These are phyloP conservation scores for Upupa epops DNA, from an alignment of 2,113 vertebrate species.

Conservation along the genomic window DNA sequence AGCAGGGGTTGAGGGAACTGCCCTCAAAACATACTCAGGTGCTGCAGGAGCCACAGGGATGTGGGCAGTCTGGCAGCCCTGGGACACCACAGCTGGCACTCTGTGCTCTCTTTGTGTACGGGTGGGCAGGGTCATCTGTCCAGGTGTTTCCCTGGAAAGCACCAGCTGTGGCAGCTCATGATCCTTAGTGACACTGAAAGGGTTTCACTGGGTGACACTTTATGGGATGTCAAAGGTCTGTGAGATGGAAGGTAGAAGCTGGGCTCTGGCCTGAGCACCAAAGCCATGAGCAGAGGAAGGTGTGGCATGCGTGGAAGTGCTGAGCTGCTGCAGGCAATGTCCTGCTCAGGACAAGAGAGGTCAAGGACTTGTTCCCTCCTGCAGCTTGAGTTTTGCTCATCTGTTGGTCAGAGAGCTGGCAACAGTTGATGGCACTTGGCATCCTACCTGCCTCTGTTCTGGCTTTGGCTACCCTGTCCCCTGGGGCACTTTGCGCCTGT, in stretches of 20 bases:
- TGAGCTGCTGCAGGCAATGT: background rate
- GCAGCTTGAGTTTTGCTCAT: background rate
- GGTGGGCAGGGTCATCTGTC: background rate
- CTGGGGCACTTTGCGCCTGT: background rate
- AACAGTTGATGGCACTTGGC: background rate
- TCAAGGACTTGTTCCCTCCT: background rate
- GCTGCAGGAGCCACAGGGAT: fast-evolving
- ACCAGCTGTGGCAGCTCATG: fast-evolving
- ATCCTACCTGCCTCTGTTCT: fast-evolving
- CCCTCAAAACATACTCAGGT: fast-evolving
- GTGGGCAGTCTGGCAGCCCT: background rate
- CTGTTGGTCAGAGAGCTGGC: background rate
- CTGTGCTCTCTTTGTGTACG: fast-evolving
- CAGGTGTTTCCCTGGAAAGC: background rate
- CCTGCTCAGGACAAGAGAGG: background rate
- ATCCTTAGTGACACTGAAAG: background rate
- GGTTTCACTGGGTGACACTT: background rate
- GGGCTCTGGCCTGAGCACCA: background rate
- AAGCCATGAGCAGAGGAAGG: fast-evolving
- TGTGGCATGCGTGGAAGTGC: no score
- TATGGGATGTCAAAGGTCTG: background rate
- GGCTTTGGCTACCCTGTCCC: background rate
- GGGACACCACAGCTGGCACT: background rate
- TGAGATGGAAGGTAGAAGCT: background rate
- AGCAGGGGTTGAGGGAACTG: background rate